Base-by-base conservation (phyloP, 2,797 vertebrate species). In the Benthosema pterotum region DNA sequence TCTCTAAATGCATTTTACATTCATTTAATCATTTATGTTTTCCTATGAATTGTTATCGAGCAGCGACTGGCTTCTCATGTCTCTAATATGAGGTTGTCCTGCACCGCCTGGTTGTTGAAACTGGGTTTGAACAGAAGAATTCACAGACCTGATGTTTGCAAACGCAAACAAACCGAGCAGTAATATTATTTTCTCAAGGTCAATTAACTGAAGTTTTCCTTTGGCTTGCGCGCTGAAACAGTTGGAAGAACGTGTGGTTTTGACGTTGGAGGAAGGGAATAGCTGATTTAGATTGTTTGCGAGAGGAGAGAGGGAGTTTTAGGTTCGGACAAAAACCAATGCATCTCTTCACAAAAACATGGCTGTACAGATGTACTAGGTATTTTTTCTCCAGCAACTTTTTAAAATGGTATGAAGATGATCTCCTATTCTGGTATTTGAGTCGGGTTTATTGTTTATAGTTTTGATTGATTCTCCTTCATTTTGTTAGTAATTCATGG, bases 1-100 rank as follows among this genome's bases (percentile, higher is more conserved):
- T 84, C 82, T 82, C 78, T 72, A 52, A 76, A 77, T 80, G 78
- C 65, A 57, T 85, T 89, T 83, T 80, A 77, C 78, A 74, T 83
- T 14, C 42, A 25, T 53, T 53, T 53, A n/a, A n/a, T 54, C 16
- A 50, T 52, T 65, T 67, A 60, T 80, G 68, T 74, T 84, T 85
- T 85, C 70, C 68, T 79, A 78, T 81, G 18, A 51, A 67, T 74
- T 83, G 69, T 79, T 38, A 74, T 83, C 78, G 57, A 79, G 69
- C 74, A 70, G 59, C 71, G 8, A 71, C 52, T 42, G 68, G 59
- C 77, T 78, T 66, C 73, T 64, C 62, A 60, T 79, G 79, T 69
- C 83, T 74, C 79, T 82, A 79, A 32, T 72, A 19, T 69, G 28
- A 5, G 0, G 62, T 79, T 77, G 69, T 59, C 48, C 62, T 59